phyloP scores from a whole-genome alignment of 1,140 invertebrate species.

The Papilio dardanus region DNA sequence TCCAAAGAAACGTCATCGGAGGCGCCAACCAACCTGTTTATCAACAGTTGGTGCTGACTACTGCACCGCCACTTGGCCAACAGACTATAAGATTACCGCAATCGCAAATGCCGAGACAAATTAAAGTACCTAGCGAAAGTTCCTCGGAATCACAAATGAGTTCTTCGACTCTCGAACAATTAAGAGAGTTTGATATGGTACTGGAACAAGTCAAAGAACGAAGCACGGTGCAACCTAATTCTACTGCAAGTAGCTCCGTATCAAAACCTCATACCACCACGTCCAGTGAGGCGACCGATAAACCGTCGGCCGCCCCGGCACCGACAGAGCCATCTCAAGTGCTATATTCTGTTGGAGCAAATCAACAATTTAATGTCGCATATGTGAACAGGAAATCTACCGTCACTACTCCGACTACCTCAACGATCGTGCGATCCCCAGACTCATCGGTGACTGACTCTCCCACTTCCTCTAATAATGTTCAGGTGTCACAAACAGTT shows the following conservation, averaged over 20 bases:
- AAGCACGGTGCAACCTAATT: conserved; percentile 83
- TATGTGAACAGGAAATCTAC: conserved; percentile 76
- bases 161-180: conserved; percentile 87
- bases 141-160: conserved; percentile 79
- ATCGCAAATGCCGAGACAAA: conserved; percentile 54
- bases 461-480: conserved; percentile 66
- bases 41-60: conserved; percentile 77
- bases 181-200: conserved; percentile 92
- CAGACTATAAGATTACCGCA: conserved; percentile 79
- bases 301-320: conserved; percentile 50
- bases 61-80: conserved; percentile 75
- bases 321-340: conserved; percentile 67
- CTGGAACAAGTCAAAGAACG: conserved; percentile 91
- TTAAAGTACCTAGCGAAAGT: conserved; percentile 64
- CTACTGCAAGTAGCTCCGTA: conserved; percentile 48
- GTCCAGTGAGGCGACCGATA: conserved; percentile 57
- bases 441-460: conserved; percentile 75
- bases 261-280: conserved; percentile 56
- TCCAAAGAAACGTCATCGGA: conserved; percentile 83
- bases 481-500: conserved; percentile 64
- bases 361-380: conserved; percentile 74
- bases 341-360: conserved; percentile 76
- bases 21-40: conserved; percentile 79
- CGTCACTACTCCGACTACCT: conserved; percentile 59
- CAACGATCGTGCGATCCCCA: conserved; percentile 67